Evolutionary conservation across 2,888 invertebrate species (phyloP), one percentile per base, ranked within the genome.

Genomic region (Blastobasis adustella): DNA sequence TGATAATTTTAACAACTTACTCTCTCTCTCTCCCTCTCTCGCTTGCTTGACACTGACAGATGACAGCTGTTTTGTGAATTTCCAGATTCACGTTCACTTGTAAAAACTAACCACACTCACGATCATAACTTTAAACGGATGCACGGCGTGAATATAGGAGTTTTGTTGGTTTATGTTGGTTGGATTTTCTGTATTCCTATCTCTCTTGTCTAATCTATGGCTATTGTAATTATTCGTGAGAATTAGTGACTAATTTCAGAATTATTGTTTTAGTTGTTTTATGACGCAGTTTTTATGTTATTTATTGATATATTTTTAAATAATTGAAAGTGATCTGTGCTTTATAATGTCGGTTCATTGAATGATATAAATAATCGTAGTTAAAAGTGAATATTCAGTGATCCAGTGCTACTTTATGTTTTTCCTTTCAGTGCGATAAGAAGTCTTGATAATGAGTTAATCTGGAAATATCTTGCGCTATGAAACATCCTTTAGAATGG

Each of bases 401-500:
- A 71, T 71, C 69, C 68, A 69, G 67, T 73, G 56, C 63, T 70
- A 71, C 72, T 77, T 65, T 64, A 65, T 73, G 74, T 71, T 70
- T 79, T 85, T 80, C 76, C 73, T 82, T 81, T 64, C 73, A 78
- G 72, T 71, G 70, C 74, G 85, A 82, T 84, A 83, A 82, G 82
- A 71, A 71, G 66, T 64, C 71, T 65, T 69, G 81, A 76, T 82
- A 79, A 81, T 79, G 76, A 78, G 76, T 71, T 83, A 82, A 79
- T 77, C 79, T 73, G 66, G 63, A 62, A 61, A 58, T 64, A 61
- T 66, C 53, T 49, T 58, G 58, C 55, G 53, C 57, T 56, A 56
- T 54, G 58, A 48, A 55, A 57, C 53, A 59, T 57, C 54, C 55
- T 55, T 52, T 55, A 57, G 57, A 58, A 62, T 61, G 58, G 58